A percentile compares a stretch with the other conserved stretches of the same genome.
These are phyloP conservation scores for Trogon surrucura DNA, from an alignment of 2,113 vertebrate species.

Conservation along the genomic window DNA sequence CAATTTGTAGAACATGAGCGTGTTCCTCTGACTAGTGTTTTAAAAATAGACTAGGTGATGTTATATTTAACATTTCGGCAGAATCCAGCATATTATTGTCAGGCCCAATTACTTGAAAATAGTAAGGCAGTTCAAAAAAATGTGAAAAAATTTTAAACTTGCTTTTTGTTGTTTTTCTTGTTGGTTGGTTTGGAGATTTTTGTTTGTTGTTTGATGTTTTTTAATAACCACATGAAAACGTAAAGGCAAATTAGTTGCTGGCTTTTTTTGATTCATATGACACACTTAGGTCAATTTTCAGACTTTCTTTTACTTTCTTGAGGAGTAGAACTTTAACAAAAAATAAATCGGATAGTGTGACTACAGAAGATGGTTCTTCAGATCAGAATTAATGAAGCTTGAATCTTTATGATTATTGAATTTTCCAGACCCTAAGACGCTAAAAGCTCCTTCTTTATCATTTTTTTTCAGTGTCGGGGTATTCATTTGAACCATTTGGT, in stretches of 20 bases:
- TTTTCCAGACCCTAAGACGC: background rate
- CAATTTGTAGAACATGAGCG: background rate
- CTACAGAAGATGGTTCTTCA: background rate
- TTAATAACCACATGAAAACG: background rate
- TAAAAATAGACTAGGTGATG: background rate
- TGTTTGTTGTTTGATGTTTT: background rate
- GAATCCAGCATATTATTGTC: background rate
- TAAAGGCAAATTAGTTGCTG: background rate
- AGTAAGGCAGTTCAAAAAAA: background rate
- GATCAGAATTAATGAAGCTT: background rate
- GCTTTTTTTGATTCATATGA: background rate
- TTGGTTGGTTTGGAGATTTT: background rate
- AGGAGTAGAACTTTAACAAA: background rate
- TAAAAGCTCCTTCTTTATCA: background rate
- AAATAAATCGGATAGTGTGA: background rate
- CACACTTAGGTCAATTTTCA: background rate
- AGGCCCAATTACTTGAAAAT: background rate
- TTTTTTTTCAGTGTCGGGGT: accelerated
- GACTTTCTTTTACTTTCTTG: background rate
- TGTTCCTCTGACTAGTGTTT: background rate
- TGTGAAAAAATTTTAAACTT: background rate
- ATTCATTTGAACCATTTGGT: background rate
- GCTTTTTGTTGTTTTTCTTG: accelerated
- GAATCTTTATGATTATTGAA: background rate
- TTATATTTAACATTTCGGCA: background rate